Evolutionary conservation across 2,113 vertebrate species (phyloP), one percentile per base, ranked within the genome.

Genomic region (Siniperca chuatsi): DNA sequence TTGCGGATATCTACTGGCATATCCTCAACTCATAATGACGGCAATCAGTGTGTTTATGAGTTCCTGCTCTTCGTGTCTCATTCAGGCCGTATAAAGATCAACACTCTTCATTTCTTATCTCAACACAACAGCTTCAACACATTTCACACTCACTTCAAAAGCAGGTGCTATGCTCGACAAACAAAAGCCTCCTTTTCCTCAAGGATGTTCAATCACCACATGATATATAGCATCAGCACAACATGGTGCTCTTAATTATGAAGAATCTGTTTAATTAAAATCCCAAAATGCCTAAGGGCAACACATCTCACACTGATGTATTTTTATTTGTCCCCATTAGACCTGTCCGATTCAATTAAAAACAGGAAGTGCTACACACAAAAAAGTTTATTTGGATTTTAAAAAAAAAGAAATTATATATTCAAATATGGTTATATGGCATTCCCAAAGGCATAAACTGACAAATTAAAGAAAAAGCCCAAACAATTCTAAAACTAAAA

Each of bases 31-130:
- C 82, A 33, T 81, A 84, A 94, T 78, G 87, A 87, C 61, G 42
- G 72, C 80, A 91, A 87, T 91, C 90, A 85, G 66, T 1, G 18
- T 57, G 74, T 93, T 93, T 93, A 93, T 75, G 85, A 87, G 90
- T 73, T 91, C 67, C 83, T 91, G 79, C 66, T 71, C 86, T 78
- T 62, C 6, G 73, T 44, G 44, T 90, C 77, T 79, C 75, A 74
- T 81, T 86, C 40, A 75, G 82, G 35, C 46, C 40, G 8, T 81
- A 52, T 90, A 90, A 90, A 93, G 85, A 93, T 89, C 86, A 90
- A 55, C 60, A 23, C 44, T 80, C 42, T 77, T 79, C 44, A 58
- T 66, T 80, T 83, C 86, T 92, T 89, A 90, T 92, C 90, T 68
- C 66, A 18, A 40, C 71, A 78, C 60, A 87, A 79, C 73, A 85